These are phyloP conservation scores for Aproaerema taeniolella DNA, from an alignment of 2,888 invertebrate species.

Conservation along the genomic window DNA sequence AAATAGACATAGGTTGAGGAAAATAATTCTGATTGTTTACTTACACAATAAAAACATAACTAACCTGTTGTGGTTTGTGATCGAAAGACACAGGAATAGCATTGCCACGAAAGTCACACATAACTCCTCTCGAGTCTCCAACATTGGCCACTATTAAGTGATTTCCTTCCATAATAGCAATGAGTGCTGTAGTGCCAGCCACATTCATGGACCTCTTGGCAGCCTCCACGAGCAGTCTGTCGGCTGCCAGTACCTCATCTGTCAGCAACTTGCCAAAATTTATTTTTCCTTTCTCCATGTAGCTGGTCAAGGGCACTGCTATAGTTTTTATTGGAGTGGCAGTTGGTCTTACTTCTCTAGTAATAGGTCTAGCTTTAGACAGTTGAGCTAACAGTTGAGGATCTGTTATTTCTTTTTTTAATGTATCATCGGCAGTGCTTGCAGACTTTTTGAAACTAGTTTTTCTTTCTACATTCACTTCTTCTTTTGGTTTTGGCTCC, in stretches of 20 bases:
- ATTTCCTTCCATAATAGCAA: conserved; percentile 90
- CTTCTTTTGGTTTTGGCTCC: conserved; percentile 60
- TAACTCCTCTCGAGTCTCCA: conserved; percentile 96
- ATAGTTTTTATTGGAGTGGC: conserved; percentile 63
- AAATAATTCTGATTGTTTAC: too few species aligned
- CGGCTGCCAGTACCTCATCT: conserved; percentile 92
- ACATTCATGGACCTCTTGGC: conserved; percentile 88
- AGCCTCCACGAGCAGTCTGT: conserved; percentile 86
- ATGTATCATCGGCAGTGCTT: conserved; percentile 78
- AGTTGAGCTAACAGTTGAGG: conserved; percentile 81
- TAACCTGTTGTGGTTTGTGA: conserved; percentile 97
- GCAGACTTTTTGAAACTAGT: conserved; percentile 82
- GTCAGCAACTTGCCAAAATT: conserved; percentile 89
- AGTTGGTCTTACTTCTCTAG: conserved; percentile 77
- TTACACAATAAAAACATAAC: too few species aligned
- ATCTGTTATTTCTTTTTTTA: conserved; percentile 81
- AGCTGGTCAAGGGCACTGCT: conserved; percentile 76
- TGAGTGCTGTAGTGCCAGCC: conserved; percentile 93
- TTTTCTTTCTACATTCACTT: conserved; percentile 68
- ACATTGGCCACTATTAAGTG: conserved; percentile 95
- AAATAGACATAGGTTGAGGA: too few species aligned
- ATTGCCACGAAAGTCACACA: conserved; percentile 94
- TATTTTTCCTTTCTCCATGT: conserved; percentile 85
- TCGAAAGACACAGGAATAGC: conserved; percentile 96
- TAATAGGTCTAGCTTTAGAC: conserved; percentile 78